Conservation (phyloP, 2,888 invertebrate species). For the Hirtodrosophila alboralis region DNA sequence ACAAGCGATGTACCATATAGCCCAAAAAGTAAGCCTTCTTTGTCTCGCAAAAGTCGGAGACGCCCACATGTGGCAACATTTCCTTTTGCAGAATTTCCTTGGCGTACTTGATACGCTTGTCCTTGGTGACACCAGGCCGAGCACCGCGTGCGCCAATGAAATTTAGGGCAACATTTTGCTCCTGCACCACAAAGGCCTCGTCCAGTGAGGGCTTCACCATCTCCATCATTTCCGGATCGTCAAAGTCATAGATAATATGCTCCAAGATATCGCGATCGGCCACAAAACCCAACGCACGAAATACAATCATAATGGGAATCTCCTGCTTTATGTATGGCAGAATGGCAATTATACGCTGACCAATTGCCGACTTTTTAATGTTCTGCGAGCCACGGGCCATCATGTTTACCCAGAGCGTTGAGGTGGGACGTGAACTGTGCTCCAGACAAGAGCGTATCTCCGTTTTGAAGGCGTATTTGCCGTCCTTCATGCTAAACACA, state of each 20-base stretch:
- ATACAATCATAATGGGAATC: conserved; percentile 99
- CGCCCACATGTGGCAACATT: conserved; percentile 99
- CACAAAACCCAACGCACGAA: conserved; percentile 99
- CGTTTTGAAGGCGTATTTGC: conserved; percentile 99
- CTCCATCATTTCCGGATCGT: conserved; percentile 99
- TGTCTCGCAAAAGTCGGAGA: conserved; percentile 99
- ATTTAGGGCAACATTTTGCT: conserved; percentile 99
- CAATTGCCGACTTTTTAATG: conserved; percentile 99
- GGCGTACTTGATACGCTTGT: conserved; percentile 99
- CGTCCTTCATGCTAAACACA: conserved; percentile 99
- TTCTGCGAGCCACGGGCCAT: conserved; percentile 99
- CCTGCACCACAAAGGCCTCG: conserved; percentile 99
- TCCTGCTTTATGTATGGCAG: conserved; percentile 99
- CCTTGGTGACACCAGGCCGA: conserved; percentile 98
- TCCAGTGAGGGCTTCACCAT: conserved; percentile 99
- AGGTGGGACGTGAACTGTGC: conserved; percentile 97
- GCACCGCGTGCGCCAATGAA: conserved; percentile 99
- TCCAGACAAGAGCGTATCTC: conserved; percentile 98
- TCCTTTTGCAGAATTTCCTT: conserved; percentile 99
- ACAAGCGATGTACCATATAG: conserved; percentile 99
- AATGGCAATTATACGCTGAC: conserved; percentile 98
- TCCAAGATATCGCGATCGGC: conserved; percentile 99
- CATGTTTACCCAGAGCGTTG: conserved; percentile 99
- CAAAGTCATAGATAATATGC: conserved; percentile 99
- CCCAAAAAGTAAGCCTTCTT: conserved; percentile 99